Percentiles rank a stretch among this genome's conserved stretches.
Evolutionary conservation across 2,113 vertebrate genomes (phyloP).

Genomic region (Nanorana parkeri): DNA sequence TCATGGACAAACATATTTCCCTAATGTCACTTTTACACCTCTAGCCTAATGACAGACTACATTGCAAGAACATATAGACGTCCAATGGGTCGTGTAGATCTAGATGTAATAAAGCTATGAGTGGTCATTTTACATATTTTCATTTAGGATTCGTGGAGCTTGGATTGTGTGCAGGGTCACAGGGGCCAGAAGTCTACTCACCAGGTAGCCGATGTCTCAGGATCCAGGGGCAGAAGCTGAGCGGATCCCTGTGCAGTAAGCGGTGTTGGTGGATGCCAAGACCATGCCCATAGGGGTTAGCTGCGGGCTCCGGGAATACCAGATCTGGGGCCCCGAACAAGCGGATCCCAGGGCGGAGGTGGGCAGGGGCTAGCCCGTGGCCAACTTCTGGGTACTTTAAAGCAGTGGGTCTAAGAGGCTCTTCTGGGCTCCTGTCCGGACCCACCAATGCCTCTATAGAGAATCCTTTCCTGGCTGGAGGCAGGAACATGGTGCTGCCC

Average conservation of each 20-base stretch:
- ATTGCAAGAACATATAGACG: too few relatives aligned
- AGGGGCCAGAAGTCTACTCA: not conserved
- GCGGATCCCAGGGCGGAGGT: not conserved
- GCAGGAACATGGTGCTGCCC: conserved; percentile 66
- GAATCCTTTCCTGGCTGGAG: conserved; percentile 72
- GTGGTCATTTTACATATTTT: too few relatives aligned
- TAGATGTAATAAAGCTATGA: too few relatives aligned
- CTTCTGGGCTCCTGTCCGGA: conserved; percentile 64
- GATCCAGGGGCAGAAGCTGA: not conserved
- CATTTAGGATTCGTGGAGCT: too few relatives aligned
- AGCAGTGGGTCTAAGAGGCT: conserved; percentile 71
- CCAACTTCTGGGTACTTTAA: conserved; percentile 50
- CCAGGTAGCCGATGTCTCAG: not conserved
- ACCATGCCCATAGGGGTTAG: conserved; percentile 59
- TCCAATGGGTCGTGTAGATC: too few relatives aligned
- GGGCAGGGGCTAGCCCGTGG: not conserved
- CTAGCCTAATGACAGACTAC: too few relatives aligned
- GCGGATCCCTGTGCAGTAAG: conserved; percentile 14
- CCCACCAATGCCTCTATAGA: conserved; percentile 80
- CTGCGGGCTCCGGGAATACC: conserved; percentile 74
- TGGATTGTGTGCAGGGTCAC: not conserved
- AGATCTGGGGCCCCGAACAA: conserved; percentile 65
- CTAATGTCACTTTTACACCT: too few relatives aligned
- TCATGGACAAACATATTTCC: too few relatives aligned
- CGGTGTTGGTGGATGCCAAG: conserved; percentile 57